phyloP scores from a whole-genome alignment of 2,797 vertebrate species.

The Phylloscopus collybita region DNA sequence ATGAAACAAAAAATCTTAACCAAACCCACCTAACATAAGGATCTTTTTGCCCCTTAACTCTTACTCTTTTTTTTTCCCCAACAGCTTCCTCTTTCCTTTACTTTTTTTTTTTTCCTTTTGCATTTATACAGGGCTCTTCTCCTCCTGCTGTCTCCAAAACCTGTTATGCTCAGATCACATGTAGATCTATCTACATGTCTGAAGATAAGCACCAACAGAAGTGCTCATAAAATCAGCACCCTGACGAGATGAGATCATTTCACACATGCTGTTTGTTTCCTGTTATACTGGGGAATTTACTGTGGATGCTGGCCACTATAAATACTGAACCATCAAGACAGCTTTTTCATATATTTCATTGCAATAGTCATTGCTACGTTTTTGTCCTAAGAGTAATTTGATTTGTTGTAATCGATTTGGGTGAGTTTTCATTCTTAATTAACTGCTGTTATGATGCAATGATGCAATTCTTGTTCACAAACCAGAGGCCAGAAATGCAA shows the following conservation, averaged over 20 bases:
- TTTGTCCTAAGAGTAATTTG: constrained; percentile 15
- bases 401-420: constrained; percentile 23
- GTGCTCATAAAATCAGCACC: constrained; percentile 28
- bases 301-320: constrained; percentile 45
- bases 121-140: not conserved
- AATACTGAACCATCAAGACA: constrained; percentile 32
- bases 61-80: no score
- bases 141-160: not conserved
- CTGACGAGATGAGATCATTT: constrained; percentile 46
- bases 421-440: constrained; percentile 29
- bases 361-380: not conserved
- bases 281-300: constrained; percentile 15
- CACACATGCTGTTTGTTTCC: constrained; percentile 44
- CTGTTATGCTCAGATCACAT: not conserved
- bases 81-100: not conserved
- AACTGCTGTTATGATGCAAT: not conserved
- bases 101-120: accelerated
- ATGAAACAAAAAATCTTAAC: not conserved
- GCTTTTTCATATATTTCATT: constrained; percentile 23
- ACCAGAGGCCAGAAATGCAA: not conserved
- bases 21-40: not conserved
- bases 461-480: not conserved
- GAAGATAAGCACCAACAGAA: constrained; percentile 26
- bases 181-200: not conserved
- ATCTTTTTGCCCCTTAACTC: not conserved